Conservation (phyloP, 2,797 vertebrate genomes). For the Ficedula albicollis region DNA sequence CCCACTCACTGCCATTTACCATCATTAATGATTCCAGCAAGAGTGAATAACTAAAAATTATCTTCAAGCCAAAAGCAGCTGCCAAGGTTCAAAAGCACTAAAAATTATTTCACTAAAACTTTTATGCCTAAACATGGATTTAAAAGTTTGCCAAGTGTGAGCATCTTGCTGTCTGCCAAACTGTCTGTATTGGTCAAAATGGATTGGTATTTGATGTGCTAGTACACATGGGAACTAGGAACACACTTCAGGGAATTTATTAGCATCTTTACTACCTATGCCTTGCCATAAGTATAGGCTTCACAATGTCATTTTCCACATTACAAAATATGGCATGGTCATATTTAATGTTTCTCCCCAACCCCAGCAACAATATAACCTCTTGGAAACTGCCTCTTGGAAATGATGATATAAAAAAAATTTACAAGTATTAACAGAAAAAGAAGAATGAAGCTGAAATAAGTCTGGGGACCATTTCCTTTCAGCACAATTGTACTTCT, state of each 20-base stretch:
- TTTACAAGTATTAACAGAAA: background rate
- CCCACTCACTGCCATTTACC: slow-evolving; percentile 45
- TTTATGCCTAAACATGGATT: background rate
- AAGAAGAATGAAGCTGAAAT: background rate
- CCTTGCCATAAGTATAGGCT: background rate
- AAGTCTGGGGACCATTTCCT: background rate
- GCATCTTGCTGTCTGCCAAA: background rate
- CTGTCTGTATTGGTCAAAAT: background rate
- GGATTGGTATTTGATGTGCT: background rate
- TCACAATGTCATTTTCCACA: background rate
- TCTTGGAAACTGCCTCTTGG: background rate
- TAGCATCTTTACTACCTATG: background rate
- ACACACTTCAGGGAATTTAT: background rate
- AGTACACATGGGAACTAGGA: background rate
- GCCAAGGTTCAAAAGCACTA: background rate
- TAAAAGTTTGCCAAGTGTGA: background rate
- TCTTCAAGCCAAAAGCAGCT: background rate
- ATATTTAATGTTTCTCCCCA: background rate
- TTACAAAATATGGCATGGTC: accelerated
- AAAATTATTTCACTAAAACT: slow-evolving; percentile 8
- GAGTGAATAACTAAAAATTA: slow-evolving; percentile 35
- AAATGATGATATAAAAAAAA: background rate
- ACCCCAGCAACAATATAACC: background rate
- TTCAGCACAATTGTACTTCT: background rate
- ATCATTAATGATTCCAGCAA: slow-evolving; percentile 45